A percentile compares a stretch with the other conserved stretches of the same genome.
Evolutionary conservation across 2,113 vertebrate genomes (phyloP).

Genomic region (Sitta europaea): DNA sequence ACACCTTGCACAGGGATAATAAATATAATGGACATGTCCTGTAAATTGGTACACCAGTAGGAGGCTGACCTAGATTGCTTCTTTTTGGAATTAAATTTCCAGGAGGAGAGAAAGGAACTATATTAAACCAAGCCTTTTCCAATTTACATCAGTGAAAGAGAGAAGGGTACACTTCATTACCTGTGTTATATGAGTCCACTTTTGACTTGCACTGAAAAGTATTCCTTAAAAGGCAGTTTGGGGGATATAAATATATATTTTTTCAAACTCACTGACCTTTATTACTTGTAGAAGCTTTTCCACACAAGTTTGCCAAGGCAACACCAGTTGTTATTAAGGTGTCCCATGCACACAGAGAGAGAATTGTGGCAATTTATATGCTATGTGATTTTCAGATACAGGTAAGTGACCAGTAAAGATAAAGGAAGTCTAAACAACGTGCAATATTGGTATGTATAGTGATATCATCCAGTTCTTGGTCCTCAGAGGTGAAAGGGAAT

Average conservation of each 20-base stretch:
- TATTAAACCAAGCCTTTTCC: slow-evolving; percentile 2
- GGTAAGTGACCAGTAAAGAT: not conserved
- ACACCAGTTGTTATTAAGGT: not conserved
- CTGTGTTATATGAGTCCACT: not conserved
- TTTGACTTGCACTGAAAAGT: slow-evolving; percentile 5
- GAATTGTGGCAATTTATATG: not conserved
- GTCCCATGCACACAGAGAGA: not conserved
- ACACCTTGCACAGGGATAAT: slow-evolving; percentile 13
- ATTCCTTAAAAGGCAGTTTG: slow-evolving; percentile 20
- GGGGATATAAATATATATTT: slow-evolving; percentile 19
- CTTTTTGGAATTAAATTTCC: slow-evolving; percentile 27
- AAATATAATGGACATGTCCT: slow-evolving; percentile 18
- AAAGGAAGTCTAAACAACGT: not conserved
- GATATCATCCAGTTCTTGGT: not conserved
- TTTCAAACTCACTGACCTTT: slow-evolving; percentile 24
- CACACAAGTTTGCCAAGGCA: not conserved
- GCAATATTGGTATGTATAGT: not conserved
- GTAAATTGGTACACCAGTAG: slow-evolving; percentile 32
- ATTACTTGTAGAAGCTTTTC: not conserved
- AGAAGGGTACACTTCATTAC: slow-evolving; percentile 34
- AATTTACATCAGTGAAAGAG: not conserved
- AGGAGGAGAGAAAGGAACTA: not conserved
- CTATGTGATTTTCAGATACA: not conserved
- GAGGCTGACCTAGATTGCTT: slow-evolving; percentile 27
- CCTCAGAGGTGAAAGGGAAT: not conserved